phyloP scores from a whole-genome alignment of 2,113 vertebrate genomes.

The human (Homo sapiens) region DNA sequence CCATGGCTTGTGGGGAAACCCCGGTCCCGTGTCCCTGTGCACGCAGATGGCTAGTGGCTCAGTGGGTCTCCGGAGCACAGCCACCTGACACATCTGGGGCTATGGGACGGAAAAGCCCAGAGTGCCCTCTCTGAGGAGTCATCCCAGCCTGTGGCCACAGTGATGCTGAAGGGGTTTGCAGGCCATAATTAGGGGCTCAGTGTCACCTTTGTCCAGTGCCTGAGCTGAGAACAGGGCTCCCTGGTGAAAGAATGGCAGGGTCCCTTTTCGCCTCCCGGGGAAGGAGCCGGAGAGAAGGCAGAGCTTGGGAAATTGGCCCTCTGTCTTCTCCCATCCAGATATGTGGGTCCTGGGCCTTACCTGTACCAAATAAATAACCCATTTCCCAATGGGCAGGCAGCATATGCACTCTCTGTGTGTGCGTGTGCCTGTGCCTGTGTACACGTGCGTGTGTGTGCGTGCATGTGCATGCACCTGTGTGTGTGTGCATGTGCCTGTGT shows the following conservation, averaged over 20 bases:
- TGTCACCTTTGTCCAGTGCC: not conserved
- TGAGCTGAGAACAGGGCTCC: not conserved
- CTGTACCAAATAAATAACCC: slow-evolving; percentile 48
- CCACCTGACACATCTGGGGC: not conserved
- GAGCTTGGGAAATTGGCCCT: not conserved
- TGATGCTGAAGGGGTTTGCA: not conserved
- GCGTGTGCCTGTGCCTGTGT: not conserved
- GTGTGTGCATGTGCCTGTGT: not conserved
- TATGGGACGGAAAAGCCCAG: not conserved
- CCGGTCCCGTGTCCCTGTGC: not conserved
- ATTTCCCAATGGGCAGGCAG: slow-evolving; percentile 10
- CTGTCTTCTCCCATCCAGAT: not conserved
- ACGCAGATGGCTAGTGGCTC: too few relatives aligned
- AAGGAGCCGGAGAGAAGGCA: not conserved
- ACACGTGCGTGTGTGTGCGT: too few relatives aligned
- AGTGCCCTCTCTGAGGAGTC: not conserved
- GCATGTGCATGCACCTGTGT: not conserved
- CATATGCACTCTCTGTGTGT: not conserved
- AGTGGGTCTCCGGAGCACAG: not conserved
- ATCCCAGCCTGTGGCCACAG: not conserved
- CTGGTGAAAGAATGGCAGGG: not conserved
- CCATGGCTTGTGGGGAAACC: not conserved
- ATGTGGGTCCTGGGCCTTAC: not conserved
- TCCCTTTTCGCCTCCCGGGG: not conserved
- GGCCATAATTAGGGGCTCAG: not conserved